Evolutionary conservation across 2,113 vertebrate species (phyloP).

Genomic region (Odocoileus hemionus): DNA sequence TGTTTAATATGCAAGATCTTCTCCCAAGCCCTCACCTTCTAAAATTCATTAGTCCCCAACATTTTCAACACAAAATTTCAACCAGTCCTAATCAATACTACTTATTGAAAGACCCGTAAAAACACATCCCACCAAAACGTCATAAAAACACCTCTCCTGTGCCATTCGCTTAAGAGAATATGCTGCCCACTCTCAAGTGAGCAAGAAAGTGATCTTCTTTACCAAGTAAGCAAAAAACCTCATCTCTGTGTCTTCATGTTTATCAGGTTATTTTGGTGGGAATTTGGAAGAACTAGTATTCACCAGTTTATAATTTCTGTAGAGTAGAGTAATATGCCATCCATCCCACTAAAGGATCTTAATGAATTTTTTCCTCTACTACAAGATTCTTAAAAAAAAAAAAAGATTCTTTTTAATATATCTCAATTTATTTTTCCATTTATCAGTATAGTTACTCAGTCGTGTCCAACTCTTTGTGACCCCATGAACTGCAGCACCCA

Average conservation of each 20-base stretch:
- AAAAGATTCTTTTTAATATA: neutral
- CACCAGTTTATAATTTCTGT: neutral
- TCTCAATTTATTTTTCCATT: neutral
- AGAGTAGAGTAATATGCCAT: neutral
- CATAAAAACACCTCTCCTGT: neutral
- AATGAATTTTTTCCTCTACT: neutral
- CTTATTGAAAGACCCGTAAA: neutral
- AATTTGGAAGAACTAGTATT: neutral
- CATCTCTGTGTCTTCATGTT: neutral
- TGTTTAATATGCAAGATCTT: neutral
- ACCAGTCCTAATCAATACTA: neutral
- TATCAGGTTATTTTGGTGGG: neutral
- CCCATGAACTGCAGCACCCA: neutral
- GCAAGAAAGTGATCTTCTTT: neutral
- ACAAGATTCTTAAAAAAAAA: neutral
- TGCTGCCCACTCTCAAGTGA: neutral
- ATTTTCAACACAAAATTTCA: neutral
- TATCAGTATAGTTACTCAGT: neutral
- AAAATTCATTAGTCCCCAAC: neutral
- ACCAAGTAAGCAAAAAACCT: neutral
- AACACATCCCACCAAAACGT: neutral
- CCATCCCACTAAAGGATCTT: neutral
- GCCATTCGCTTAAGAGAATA: neutral
- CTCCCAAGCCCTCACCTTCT: neutral
- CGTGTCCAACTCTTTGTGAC: accelerated